Conservation (phyloP, 2,888 invertebrate genomes). For the Andrena marginata region DNA sequence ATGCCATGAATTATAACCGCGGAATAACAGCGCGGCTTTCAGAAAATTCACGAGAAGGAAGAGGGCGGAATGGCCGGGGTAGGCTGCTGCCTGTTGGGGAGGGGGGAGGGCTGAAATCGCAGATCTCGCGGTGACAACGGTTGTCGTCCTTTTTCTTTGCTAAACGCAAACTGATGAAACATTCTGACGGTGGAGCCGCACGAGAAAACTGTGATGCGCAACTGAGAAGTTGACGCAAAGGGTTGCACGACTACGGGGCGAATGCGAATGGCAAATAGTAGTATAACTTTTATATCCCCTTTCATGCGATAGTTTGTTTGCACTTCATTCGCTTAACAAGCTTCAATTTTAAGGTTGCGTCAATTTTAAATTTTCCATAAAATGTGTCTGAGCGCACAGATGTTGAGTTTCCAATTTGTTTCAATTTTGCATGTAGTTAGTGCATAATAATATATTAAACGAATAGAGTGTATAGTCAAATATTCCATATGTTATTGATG, state of each 20-base stretch:
- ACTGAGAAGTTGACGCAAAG: neutral
- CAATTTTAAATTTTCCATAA: too few relatives aligned
- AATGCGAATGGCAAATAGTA: neutral
- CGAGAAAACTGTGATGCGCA: neutral
- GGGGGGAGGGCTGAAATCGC: slow-evolving; percentile 50
- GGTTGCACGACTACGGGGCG: neutral
- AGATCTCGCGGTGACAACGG: slow-evolving; percentile 59
- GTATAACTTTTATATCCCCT: neutral
- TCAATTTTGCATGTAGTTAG: too few relatives aligned
- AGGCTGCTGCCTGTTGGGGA: slow-evolving; percentile 23
- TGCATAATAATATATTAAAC: too few relatives aligned
- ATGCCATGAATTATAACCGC: slow-evolving; percentile 73
- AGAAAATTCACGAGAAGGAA: slow-evolving; percentile 64
- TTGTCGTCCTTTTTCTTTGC: slow-evolving; percentile 21
- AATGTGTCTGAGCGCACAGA: too few relatives aligned
- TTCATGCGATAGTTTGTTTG: too few relatives aligned
- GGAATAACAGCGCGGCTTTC: slow-evolving; percentile 68
- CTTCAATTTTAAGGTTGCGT: too few relatives aligned
- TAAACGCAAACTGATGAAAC: slow-evolving; percentile 19
- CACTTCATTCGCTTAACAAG: too few relatives aligned
- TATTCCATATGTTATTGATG: too few relatives aligned
- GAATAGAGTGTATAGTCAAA: too few relatives aligned
- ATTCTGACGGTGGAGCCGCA: slow-evolving; percentile 1
- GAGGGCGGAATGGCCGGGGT: slow-evolving; percentile 33
- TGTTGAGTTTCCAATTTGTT: too few relatives aligned